Evolutionary conservation across 2,888 invertebrate species (phyloP).

Genomic region (Cephalotes varians): DNA sequence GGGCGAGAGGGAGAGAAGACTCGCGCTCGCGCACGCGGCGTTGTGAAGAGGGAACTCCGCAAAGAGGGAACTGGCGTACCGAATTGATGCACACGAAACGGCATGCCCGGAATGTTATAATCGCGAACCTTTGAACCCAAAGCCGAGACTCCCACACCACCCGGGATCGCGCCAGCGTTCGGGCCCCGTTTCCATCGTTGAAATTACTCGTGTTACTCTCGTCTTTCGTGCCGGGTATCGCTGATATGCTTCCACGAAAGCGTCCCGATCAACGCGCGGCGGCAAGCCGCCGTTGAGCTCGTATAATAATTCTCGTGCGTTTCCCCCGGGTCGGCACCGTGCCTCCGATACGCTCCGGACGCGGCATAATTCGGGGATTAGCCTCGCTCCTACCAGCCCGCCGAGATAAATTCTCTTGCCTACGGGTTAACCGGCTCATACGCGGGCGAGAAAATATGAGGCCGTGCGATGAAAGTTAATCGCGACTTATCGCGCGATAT

Average conservation of each 20-base stretch:
- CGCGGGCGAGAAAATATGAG: not conserved
- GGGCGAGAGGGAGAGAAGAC: conserved; percentile 39
- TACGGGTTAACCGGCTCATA: not conserved
- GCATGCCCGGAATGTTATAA: conserved; percentile 85
- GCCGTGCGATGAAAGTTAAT: conserved; percentile 35
- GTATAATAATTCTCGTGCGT: conserved; percentile 68
- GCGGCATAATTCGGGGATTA: conserved; percentile 39
- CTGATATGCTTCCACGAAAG: conserved; percentile 74
- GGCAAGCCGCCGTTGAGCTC: not conserved
- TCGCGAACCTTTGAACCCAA: conserved; percentile 85
- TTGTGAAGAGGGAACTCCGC: conserved; percentile 73
- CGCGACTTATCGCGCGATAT: conserved; percentile 35
- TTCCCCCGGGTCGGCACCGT: conserved; percentile 11
- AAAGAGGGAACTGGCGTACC: conserved; percentile 85
- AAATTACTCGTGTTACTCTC: conserved; percentile 81
- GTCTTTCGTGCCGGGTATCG: conserved; percentile 71
- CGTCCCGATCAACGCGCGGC: conserved; percentile 15
- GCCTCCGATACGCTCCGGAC: not conserved
- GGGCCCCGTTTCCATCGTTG: conserved; percentile 80
- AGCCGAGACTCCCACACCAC: conserved; percentile 84
- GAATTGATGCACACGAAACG: conserved; percentile 85
- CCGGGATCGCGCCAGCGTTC: conserved; percentile 64
- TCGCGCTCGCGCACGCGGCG: conserved; percentile 69
- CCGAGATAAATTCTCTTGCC: conserved; percentile 19
- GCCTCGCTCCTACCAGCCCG: not conserved